Evolutionary conservation across 2,113 vertebrate species (phyloP).

Genomic region (Microcebus griseorufus): DNA sequence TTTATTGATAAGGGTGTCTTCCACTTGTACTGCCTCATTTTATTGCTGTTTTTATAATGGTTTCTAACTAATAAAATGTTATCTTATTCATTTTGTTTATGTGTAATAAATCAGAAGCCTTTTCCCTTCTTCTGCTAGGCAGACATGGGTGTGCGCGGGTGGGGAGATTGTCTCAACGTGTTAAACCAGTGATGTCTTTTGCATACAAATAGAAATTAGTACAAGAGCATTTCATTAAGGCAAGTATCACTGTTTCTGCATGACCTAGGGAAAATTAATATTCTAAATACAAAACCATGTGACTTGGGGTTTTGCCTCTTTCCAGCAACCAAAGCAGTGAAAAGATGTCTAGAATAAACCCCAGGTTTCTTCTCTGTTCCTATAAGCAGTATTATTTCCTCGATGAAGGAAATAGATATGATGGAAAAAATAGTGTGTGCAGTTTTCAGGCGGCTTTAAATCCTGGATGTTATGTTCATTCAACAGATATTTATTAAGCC

Average conservation of each 20-base stretch:
- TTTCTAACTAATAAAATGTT: constrained; percentile 88
- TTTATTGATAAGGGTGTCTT: constrained; percentile 85
- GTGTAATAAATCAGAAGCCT: constrained; percentile 86
- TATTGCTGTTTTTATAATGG: constrained; percentile 86
- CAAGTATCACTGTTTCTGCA: constrained; percentile 78
- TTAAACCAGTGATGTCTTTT: constrained; percentile 81
- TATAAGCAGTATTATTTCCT: constrained; percentile 44
- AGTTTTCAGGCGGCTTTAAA: constrained; percentile 36
- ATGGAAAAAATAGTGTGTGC: background rate
- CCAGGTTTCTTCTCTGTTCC: constrained; percentile 49
- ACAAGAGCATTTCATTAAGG: constrained; percentile 85
- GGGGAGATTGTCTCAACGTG: constrained; percentile 74
- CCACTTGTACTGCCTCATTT: constrained; percentile 82
- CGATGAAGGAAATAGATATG: constrained; percentile 61
- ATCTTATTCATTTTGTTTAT: constrained; percentile 88
- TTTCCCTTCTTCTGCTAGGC: constrained; percentile 75
- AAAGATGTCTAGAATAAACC: constrained; percentile 65
- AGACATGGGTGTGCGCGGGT: constrained; percentile 73
- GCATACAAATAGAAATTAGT: constrained; percentile 88
- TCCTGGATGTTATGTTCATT: background rate
- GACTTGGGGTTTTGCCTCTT: constrained; percentile 66
- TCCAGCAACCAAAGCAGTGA: background rate
- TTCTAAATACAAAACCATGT: constrained; percentile 75
- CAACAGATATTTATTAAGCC: constrained; percentile 8
- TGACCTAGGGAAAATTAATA: constrained; percentile 83